Base-by-base conservation (phyloP, 2,113 vertebrate genomes). In the Typhlomys cinereus region DNA sequence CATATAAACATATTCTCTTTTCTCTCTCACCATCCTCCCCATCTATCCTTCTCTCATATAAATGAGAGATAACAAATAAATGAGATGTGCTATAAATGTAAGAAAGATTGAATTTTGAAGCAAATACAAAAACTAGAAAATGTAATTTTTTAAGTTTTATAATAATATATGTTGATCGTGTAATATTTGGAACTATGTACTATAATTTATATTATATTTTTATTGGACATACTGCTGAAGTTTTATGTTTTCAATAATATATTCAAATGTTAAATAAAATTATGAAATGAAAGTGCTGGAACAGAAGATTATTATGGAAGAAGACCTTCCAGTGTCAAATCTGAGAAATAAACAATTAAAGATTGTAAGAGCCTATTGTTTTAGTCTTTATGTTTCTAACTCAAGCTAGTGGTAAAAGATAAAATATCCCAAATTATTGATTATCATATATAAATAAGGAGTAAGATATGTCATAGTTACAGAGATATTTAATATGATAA, bases 111-210 rank as follows among this genome's bases (percentile, higher is more conserved):
- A 31, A 83, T 20, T 92, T 70, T 76, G 48, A 86, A 93, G 61
- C 93, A 10, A 82, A 31, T 50, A 86, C 34, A 82, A 82, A 71
- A 85, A 62, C 18, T 7, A 29, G 34, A 70, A 83, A 92, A 27
- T 54, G 83, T 71, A 91, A 39, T 27, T 78, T 70, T 71, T 92
- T 36, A 41, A 59, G 46, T n/a, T 84, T 93, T 84, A 66, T 44
- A 88, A 52, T 90, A 25, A 92, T 73, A 80, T 34, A 71, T 62
- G 15, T 85, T 83, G n/a, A 96, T 91, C 84, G 92, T 23, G n/a
- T 67, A 66, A 50, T 20, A 82, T 8, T 39, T 70, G 44, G 23
- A 74, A 39, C 67, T 4, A 89, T 82, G 88, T 84, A 79, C 67
- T 75, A 69, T 1, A 70, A 7, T 54, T 86, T 46, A 36, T 10